These are phyloP conservation scores for Drosophila pandora DNA, from an alignment of 1,140 invertebrate species.

Conservation along the genomic window DNA sequence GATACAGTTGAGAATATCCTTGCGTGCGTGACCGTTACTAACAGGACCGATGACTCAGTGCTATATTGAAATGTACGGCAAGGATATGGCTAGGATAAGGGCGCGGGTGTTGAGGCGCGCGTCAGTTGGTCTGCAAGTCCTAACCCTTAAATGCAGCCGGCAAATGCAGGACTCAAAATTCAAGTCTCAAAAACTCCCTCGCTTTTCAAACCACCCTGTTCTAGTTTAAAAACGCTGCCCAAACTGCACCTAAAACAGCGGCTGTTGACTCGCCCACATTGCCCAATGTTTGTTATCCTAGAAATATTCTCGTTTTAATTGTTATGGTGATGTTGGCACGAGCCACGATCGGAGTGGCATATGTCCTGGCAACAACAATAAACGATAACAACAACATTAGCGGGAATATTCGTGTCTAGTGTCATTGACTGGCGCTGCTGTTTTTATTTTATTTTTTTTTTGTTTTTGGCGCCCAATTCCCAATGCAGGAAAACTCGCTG, in stretches of 20 bases:
- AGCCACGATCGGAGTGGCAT: slow-evolving; percentile 56
- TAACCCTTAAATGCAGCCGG: slow-evolving; percentile 73
- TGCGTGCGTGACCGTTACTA: slow-evolving; percentile 77
- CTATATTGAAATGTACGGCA: slow-evolving; percentile 47
- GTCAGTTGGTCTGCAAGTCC: slow-evolving; percentile 72
- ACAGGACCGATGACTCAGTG: slow-evolving; percentile 57
- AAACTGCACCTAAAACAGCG: slow-evolving; percentile 35
- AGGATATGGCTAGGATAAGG: slow-evolving; percentile 10
- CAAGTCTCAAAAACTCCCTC: slow-evolving; percentile 19
- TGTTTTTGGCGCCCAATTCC: slow-evolving; percentile 61
- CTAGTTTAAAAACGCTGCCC: slow-evolving; percentile 57
- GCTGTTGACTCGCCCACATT: slow-evolving; percentile 62
- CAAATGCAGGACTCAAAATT: slow-evolving; percentile 16
- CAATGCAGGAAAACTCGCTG: slow-evolving; percentile 63
- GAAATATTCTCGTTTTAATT: slow-evolving; percentile 75
- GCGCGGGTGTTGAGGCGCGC: slow-evolving; percentile 47
- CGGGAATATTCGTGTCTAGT: slow-evolving; percentile 22
- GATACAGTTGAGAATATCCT: slow-evolving; percentile 34
- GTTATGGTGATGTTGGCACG: slow-evolving; percentile 79
- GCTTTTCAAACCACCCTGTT: slow-evolving; percentile 51
- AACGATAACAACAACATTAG: slow-evolving; percentile 2
- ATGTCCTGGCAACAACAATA: slow-evolving; percentile 37
- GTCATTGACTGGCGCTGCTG: slow-evolving; percentile 67
- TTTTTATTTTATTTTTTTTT: slow-evolving; percentile 32
- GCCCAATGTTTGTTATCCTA: slow-evolving; percentile 57